Evolutionary conservation across 2,113 vertebrate genomes (phyloP), one percentile per base, ranked within the genome.

Genomic region (Triplophysa dalaica): DNA sequence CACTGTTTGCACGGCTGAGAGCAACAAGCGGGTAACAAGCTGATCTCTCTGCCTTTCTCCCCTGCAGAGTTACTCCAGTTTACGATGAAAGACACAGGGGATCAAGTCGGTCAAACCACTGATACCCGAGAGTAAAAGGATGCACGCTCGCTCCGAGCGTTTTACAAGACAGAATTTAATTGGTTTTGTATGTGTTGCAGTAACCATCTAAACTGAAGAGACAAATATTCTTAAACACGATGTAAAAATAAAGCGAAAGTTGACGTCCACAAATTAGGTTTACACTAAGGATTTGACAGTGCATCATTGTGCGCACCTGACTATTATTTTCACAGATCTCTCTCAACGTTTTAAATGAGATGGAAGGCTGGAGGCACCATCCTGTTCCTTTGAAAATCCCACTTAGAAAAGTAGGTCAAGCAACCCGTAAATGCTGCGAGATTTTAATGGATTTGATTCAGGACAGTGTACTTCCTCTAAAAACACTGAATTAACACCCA

Each of bases 51-150:
- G 2, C 43, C 43, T 38, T 22, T 12, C 14, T 56, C 61, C 84
- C 86, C 84, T 41, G 45, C 66, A 87, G 81, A 86, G 63, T 84
- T 86, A 63, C 83, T 80, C 87, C 86, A 82, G 88, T 88, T 90
- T 90, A 92, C 88, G 89, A 90, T 87, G 83, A 89, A 90, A 90
- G 90, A 90, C 91, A 86, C 89, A 26, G 50, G 88, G 87, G 92
- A 91, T 19, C 48, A 38, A 56, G 72, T 62, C 56, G 73, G 73
- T 83, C 52, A 63, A 84, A 79, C 74, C 70, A 77, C 83, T 41
- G 84, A 87, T 83, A 84, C 78, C 82, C 48, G 52, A 24, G 56
- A 78, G 48, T 48, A 77, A 63, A 21, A 64, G 60, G 54, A 52
- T 58, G 80, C 61, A 26, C 21, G 17, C 45, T 61, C 61, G 45